Conservation (phyloP, 2,888 invertebrate genomes). For the Synergus gifuensis region DNA sequence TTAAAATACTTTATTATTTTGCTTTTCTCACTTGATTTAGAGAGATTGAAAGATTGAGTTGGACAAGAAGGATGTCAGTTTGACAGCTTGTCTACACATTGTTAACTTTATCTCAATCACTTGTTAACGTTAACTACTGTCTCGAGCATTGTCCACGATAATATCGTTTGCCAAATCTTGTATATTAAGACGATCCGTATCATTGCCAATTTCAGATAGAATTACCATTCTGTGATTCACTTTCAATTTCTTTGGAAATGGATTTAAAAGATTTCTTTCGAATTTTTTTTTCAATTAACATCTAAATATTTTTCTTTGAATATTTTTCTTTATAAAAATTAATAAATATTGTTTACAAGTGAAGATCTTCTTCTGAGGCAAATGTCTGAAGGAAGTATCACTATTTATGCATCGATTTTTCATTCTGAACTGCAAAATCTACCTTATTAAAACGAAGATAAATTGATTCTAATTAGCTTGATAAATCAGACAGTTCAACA, state of each 20-base stretch:
- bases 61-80: background rate
- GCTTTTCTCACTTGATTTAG: background rate
- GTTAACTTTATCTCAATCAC: constrained; percentile 55
- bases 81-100: constrained; percentile 54
- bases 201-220: constrained; percentile 50
- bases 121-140: constrained; percentile 64
- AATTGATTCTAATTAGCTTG: constrained; percentile 40
- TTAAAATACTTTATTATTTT: background rate
- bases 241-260: constrained; percentile 48
- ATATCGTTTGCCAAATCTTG: constrained; percentile 62
- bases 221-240: constrained; percentile 39
- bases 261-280: constrained; percentile 22
- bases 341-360: background rate
- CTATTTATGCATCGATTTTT: background rate
- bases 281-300: too few relatives aligned
- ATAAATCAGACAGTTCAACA: constrained; percentile 36
- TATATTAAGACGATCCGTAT: constrained; percentile 51
- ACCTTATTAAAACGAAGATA: constrained; percentile 34
- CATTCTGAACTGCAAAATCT: constrained; percentile 23
- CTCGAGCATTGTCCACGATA: constrained; percentile 56
- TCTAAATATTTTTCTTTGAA: background rate
- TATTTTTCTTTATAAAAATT: background rate
- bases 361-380: background rate
- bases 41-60: background rate
- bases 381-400: background rate